Conservation (phyloP, 2,113 vertebrate genomes). For the Heterocephalus glaber region DNA sequence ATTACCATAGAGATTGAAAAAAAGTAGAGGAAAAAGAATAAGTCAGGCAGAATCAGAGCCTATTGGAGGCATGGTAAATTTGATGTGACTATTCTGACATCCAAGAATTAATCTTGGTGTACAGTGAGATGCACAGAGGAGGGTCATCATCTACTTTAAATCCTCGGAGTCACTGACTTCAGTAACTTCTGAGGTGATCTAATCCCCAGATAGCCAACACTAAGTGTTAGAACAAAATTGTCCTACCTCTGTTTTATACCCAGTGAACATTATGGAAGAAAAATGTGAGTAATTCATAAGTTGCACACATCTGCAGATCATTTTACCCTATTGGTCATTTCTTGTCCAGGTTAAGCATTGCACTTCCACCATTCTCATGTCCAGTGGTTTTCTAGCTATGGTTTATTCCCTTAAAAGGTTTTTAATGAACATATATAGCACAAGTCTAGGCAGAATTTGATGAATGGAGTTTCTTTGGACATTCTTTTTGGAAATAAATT, state of each 20-base stretch:
- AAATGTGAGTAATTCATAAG: not conserved
- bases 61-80: not conserved
- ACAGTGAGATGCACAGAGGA: no score
- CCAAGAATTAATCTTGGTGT: not conserved
- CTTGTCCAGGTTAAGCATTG: not conserved
- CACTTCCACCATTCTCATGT: not conserved
- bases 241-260: not conserved
- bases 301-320: not conserved
- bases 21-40: not conserved
- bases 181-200: not conserved
- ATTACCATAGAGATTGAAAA: not conserved
- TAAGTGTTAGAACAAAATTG: not conserved
- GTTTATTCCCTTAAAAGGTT: not conserved
- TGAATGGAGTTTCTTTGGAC: not conserved
- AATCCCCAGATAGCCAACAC: not conserved
- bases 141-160: not conserved
- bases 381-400: not conserved
- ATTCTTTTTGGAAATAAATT: not conserved
- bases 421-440: not conserved
- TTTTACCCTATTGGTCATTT: not conserved
- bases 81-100: not conserved
- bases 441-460: not conserved
- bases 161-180: not conserved
- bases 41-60: not conserved
- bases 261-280: not conserved